Evolutionary conservation across 2,888 invertebrate genomes (phyloP).

Genomic region (Lordiphosa andalusiaca): DNA sequence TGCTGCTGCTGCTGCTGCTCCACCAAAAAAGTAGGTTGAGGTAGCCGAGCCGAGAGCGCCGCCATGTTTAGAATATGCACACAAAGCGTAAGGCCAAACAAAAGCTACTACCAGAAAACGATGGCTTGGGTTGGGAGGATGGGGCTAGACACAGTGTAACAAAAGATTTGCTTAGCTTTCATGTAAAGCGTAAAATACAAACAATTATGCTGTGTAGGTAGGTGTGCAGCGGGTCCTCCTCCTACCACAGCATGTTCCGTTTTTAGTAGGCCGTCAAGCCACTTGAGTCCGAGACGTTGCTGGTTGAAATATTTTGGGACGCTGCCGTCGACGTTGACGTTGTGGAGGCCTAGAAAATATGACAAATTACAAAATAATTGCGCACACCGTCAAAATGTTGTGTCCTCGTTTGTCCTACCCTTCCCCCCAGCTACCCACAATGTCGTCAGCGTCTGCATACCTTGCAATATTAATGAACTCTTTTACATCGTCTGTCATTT

Average conservation of each 20-base stretch:
- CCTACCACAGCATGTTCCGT: constrained; percentile 34
- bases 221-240: constrained; percentile 4
- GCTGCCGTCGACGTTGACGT: neutral
- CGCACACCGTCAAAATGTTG: constrained; percentile 65
- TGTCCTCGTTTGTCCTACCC: constrained; percentile 25
- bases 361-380: constrained; percentile 73
- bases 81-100: constrained; percentile 71
- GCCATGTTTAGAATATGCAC: constrained; percentile 74
- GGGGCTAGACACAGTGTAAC: constrained; percentile 60
- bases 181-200: constrained; percentile 76
- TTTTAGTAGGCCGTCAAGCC: constrained; percentile 66
- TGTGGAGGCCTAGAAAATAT: constrained; percentile 56
- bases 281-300: constrained; percentile 68
- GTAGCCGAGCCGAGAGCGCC: constrained; percentile 52
- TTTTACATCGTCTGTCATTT: constrained; percentile 71
- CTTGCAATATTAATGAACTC: constrained; percentile 74
- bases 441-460: constrained; percentile 39
- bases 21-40: constrained; percentile 66
- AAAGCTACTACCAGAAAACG: constrained; percentile 37
- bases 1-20: neutral
- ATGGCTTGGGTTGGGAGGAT: constrained; percentile 5
- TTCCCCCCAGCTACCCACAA: constrained; percentile 11
- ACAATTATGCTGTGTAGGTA: constrained; percentile 63
- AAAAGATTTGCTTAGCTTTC: constrained; percentile 76
- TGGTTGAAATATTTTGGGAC: constrained; percentile 64